Evolutionary conservation across 2,797 vertebrate species (phyloP), one percentile per base, ranked within the genome.

Genomic region (Gastrophryne carolinensis): DNA sequence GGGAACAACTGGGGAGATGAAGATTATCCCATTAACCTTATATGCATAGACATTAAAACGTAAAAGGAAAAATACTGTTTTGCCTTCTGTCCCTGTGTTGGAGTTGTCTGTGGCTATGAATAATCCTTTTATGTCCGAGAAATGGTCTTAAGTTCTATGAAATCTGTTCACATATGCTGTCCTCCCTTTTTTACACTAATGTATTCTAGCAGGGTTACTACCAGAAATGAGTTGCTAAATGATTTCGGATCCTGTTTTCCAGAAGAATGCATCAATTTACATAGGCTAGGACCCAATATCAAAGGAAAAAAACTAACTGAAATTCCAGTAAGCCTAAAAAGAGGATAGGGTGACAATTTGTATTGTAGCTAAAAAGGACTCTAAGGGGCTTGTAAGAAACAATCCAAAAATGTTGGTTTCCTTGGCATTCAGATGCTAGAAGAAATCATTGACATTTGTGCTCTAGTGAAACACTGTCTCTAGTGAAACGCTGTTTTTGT

Each of bases 21-120:
- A 65, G 57, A 70, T 70, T 70, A 70, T 64, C 49, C 73, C 37
- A 56, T 69, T 76, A 68, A 60, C 54, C 54, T 61, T 75, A 68
- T 61, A 75, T 49, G 44, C 44, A 50, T 44, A 75, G 54, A 54
- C 24, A 70, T 52, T 41, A 61, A 69, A 62, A 53, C 19, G 54
- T 23, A 66, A 58, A 15, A 37, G 41, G 50, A 61, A 68, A 67
- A 49, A 67, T 47, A 50, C 61, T 32, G 63, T 29, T 60, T 58
- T 49, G 60, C 35, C 11, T n/a, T 54, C 60, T 64, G n/a, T 56
- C 24, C 50, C 35, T 44, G 58, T 30, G 39, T 60, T 44, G 50
- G 37, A 5, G 53, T 29, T 67, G 23, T 61, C 13, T 60, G 17
- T n/a, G 9, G 17, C 64, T 29, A 39, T 37, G 54, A 39, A 68